Evolutionary conservation across 2,888 invertebrate species (phyloP), one percentile per base, ranked within the genome.

Genomic region (Pristionchus exspectatus): DNA sequence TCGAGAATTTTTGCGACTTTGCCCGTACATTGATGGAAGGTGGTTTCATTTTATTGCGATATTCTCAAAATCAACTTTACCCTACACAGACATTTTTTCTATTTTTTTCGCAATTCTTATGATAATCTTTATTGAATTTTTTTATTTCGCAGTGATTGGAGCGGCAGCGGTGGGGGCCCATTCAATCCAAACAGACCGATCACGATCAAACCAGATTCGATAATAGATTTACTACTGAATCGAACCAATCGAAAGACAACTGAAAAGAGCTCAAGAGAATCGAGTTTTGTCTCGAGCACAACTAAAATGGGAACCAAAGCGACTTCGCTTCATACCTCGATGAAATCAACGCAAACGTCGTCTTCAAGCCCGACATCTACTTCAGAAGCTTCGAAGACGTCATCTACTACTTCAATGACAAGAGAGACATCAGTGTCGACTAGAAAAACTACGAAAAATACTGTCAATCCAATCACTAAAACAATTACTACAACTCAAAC

Each of bases 1-100:
- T 44, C n/a, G 77, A 16, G 44, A 77, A 21, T 77, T 77, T 44
- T 24, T 77, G 1, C 77, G 77, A 10, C 77, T 77, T 12, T 77
- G 77, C 44, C 77, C 77, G 44, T 44, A 24, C 44, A 50, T 77
- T 18, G 77, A 77, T 77, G 44, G 44, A 30, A 77, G 77, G 77
- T 77, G 33, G 10, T 14, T 9, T 30, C 12, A 69, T 16, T 30
- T 7, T 69, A 27, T 24, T 59, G 14, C 7, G 9, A 4, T 12
- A 9, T 59, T 59, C 59, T 14, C 4, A 24, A 21, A 12, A 59
- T 9, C 12, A n/a, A n/a, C n/a, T n/a, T n/a, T n/a, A n/a, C n/a
- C n/a, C n/a, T n/a, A n/a, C n/a, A n/a, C n/a, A n/a, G n/a, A n/a
- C n/a, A n/a, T n/a, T n/a, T n/a, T n/a, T n/a, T n/a, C n/a, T n/a